Evolutionary conservation across 2,797 vertebrate species (phyloP).

Genomic region (Siniperca obscura): DNA sequence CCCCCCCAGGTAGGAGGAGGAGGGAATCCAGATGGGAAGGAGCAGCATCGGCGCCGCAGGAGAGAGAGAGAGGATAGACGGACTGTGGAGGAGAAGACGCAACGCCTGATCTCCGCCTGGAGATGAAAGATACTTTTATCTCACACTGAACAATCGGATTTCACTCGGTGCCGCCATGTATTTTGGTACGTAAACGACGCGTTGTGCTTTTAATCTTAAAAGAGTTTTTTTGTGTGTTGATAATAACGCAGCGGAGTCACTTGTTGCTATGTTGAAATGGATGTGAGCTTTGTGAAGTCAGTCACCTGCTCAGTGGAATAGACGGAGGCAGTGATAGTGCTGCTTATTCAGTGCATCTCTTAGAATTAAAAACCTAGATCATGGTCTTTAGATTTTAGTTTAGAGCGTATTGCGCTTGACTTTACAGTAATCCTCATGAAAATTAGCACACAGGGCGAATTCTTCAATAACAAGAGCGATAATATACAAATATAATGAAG

Average conservation of each 20-base stretch:
- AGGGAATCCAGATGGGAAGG: constrained; percentile 74
- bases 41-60: constrained; percentile 67
- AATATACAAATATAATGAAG: not conserved
- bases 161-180: constrained; percentile 64
- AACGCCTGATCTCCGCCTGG: constrained; percentile 39
- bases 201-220: not conserved
- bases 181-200: constrained; percentile 74
- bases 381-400: not conserved
- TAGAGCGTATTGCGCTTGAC: too few relatives aligned
- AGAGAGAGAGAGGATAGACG: constrained; percentile 46
- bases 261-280: constrained; percentile 71
- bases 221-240: not conserved
- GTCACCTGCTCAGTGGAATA: constrained; percentile 41
- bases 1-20: constrained; percentile 43
- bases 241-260: constrained; percentile 53
- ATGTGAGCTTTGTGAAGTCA: constrained; percentile 48
- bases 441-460: not conserved
- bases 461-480: not conserved
- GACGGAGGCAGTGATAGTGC: not conserved
- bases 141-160: constrained; percentile 50
- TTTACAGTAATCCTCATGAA: not conserved
- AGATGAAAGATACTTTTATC: constrained; percentile 59
- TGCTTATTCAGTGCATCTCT: not conserved
- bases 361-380: not conserved
- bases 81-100: constrained; percentile 45